Percentiles rank a stretch among this genome's conserved stretches.
Conservation (phyloP, 2,797 vertebrate genomes). For the Anguilla anguilla region DNA sequence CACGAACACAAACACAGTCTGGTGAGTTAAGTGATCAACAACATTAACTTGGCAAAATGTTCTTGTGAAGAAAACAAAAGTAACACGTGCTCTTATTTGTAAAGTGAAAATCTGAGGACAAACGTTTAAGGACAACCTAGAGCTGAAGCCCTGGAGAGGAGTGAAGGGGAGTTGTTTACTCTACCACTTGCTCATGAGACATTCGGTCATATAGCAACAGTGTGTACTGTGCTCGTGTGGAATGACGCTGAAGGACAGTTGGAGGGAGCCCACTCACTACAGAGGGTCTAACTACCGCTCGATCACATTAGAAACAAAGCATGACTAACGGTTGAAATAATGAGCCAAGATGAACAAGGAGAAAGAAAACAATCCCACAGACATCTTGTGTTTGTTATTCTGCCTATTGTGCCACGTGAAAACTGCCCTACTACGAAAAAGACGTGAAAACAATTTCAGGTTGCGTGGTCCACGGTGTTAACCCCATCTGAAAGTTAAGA, state of each 20-base stretch:
- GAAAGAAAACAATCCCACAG: constrained; percentile 34
- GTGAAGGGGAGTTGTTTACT: neutral
- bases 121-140: neutral
- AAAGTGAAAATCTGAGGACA: neutral
- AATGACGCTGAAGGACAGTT: neutral
- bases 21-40: neutral
- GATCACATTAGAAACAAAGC: neutral
- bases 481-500: neutral
- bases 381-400: constrained; percentile 49
- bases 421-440: constrained; percentile 44
- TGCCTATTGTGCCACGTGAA: constrained; percentile 47
- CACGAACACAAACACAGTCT: neutral
- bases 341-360: constrained; percentile 4
- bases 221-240: neutral
- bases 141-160: neutral
- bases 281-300: constrained; percentile 12
- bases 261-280: neutral
- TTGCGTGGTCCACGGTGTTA: neutral
- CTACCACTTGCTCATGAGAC: neutral
- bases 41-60: neutral
- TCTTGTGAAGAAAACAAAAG: neutral
- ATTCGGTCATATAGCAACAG: neutral
- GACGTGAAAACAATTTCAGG: neutral
- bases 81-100: neutral
- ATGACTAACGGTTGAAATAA: constrained; percentile 34